Conservation (phyloP, 2,888 invertebrate species). For the Dilophus febrilis region DNA sequence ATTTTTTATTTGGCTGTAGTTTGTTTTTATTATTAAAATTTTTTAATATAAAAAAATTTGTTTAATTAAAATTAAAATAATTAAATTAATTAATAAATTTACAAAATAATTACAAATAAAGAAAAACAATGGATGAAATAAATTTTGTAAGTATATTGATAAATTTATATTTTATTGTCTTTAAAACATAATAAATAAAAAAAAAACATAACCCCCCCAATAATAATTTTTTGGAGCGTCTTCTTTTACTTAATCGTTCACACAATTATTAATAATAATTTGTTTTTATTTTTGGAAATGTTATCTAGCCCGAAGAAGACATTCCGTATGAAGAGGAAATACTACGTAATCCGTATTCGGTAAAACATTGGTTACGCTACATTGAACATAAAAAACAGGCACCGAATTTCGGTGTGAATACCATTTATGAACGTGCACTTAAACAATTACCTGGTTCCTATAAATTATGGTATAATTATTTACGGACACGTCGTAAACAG, state of each 20-base stretch:
- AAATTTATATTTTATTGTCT: too few relatives aligned
- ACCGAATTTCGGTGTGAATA: constrained; percentile 65
- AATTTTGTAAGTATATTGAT: constrained; percentile 14
- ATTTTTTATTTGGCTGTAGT: too few relatives aligned
- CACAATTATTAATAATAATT: too few relatives aligned
- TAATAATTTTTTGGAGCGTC: too few relatives aligned
- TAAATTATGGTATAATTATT: constrained; percentile 94
- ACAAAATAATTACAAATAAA: too few relatives aligned
- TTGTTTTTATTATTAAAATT: background rate
- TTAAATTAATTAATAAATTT: too few relatives aligned
- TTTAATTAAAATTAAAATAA: too few relatives aligned
- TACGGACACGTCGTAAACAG: constrained; percentile 70
- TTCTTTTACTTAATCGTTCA: too few relatives aligned
- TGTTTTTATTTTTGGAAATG: too few relatives aligned
- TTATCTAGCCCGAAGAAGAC: constrained; percentile 69
- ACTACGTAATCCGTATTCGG: constrained; percentile 87
- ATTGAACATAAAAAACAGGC: constrained; percentile 87
- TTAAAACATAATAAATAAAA: too few relatives aligned
- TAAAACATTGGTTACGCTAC: constrained; percentile 96
- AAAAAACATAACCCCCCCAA: too few relatives aligned
- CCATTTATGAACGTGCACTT: constrained; percentile 88
- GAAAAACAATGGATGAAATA: too few relatives aligned
- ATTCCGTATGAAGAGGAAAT: constrained; percentile 98
- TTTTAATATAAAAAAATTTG: background rate
- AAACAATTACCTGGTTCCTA: constrained; percentile 96